These are phyloP conservation scores for Erythrocercus mccallii DNA, from an alignment of 2,113 vertebrate genomes.

Conservation along the genomic window DNA sequence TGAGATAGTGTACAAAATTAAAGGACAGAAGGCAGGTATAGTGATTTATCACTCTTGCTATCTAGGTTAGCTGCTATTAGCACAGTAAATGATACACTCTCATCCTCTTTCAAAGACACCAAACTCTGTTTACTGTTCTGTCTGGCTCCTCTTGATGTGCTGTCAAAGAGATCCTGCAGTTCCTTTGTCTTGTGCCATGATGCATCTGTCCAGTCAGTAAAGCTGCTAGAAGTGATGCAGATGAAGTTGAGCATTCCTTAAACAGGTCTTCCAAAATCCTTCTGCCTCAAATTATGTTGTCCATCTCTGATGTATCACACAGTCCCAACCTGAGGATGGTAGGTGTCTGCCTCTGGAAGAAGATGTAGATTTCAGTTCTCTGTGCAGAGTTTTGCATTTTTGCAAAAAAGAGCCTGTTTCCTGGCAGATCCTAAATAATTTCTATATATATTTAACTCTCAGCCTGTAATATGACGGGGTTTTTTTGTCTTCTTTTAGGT, in stretches of 20 bases:
- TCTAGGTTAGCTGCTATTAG: not conserved
- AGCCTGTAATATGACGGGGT: not conserved
- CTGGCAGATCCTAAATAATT: not conserved
- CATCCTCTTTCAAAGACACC: not conserved
- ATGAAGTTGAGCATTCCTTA: not conserved
- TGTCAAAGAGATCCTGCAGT: not conserved
- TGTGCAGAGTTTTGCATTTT: not conserved
- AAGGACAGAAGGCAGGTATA: slow-evolving; percentile 88
- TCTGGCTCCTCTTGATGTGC: not conserved
- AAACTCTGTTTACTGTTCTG: not conserved
- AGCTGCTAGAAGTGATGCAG: not conserved
- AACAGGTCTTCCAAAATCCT: not conserved
- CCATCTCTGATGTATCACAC: not conserved
- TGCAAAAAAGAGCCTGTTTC: not conserved
- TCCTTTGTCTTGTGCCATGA: not conserved
- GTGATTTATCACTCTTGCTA: not conserved
- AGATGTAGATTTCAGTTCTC: not conserved
- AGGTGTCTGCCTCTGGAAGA: not conserved
- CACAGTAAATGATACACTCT: not conserved
- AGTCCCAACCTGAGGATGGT: not conserved
- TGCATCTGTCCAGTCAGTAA: not conserved
- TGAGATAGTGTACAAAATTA: slow-evolving; percentile 83
- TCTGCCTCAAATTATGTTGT: not conserved
- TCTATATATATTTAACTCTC: not conserved
- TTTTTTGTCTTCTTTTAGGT: slow-evolving; percentile 51